These are phyloP conservation scores for Pentalonia nigronervosa DNA, from an alignment of 1,140 invertebrate genomes.

Conservation along the genomic window DNA sequence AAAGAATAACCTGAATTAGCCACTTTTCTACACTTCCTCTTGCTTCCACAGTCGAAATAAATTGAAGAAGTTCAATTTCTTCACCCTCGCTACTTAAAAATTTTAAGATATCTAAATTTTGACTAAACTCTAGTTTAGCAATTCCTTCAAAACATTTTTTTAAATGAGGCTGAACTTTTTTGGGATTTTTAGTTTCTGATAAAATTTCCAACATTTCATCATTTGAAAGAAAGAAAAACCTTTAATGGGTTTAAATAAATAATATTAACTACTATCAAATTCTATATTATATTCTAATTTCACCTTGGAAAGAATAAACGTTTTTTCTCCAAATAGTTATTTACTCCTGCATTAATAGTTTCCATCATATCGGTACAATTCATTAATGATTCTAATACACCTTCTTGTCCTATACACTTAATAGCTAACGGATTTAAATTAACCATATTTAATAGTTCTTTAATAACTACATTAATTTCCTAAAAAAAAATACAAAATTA, in stretches of 20 bases:
- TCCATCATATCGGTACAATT: conserved; percentile 79
- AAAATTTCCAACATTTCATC: conserved; percentile 95
- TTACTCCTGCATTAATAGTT: conserved; percentile 84
- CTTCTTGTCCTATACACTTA: conserved; percentile 74
- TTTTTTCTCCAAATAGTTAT: conserved; percentile 91
- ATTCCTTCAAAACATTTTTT: too few relatives aligned
- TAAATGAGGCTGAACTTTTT: too few relatives aligned
- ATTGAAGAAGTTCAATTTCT: conserved; percentile 74
- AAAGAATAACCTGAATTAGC: conserved; percentile 75
- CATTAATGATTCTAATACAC: conserved; percentile 78
- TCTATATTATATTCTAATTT: neutral
- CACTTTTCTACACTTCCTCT: conserved; percentile 92
- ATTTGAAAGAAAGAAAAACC: conserved; percentile 95
- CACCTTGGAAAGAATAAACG: conserved; percentile 83
- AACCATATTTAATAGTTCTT: conserved; percentile 79
- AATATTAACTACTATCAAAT: neutral
- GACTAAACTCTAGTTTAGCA: conserved; percentile 78
- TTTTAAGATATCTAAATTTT: conserved; percentile 79
- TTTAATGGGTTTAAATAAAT: conserved; percentile 62
- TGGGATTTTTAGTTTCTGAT: conserved; percentile 90
- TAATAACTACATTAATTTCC: conserved; percentile 80
- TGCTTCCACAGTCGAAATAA: conserved; percentile 79
- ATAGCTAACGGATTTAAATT: conserved; percentile 77
- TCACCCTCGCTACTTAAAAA: conserved; percentile 89
- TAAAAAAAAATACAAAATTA: conserved; percentile 59